These are phyloP conservation scores for Drosophila pachea DNA, from an alignment of 1,140 invertebrate species.

Conservation along the genomic window DNA sequence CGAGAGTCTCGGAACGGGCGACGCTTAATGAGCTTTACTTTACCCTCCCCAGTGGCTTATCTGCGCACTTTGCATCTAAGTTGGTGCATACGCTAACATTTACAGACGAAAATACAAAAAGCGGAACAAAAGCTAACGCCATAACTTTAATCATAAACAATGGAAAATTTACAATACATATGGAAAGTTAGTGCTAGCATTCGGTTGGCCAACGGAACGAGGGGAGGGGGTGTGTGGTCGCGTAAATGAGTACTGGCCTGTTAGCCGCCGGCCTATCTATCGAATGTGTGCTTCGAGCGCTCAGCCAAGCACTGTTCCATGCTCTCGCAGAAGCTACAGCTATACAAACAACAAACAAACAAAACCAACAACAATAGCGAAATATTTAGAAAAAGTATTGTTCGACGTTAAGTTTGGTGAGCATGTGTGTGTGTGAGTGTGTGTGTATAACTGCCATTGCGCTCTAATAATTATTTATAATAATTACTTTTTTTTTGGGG, in stretches of 20 bases:
- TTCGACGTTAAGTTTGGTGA: constrained; percentile 46
- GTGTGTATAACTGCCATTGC: constrained; percentile 64
- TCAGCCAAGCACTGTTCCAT: constrained; percentile 13
- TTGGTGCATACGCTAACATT: constrained; percentile 26
- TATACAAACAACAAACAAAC: constrained; percentile 20
- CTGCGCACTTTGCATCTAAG: constrained; percentile 43
- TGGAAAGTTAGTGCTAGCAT: constrained; percentile 49
- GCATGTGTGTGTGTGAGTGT: constrained; percentile 9
- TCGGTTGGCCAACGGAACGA: constrained; percentile 4
- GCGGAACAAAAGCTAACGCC: constrained; percentile 37
- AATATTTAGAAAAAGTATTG: constrained; percentile 42
- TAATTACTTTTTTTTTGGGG: constrained; percentile 67
- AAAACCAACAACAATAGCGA: constrained; percentile 22
- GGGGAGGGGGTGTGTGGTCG: constrained; percentile 8
- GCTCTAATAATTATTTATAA: constrained; percentile 77
- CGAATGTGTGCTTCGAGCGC: constrained; percentile 44
- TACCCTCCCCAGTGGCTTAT: constrained; percentile 26
- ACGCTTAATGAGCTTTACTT: constrained; percentile 31
- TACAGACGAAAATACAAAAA: constrained; percentile 17
- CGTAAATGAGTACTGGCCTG: background rate
- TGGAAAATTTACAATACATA: constrained; percentile 67
- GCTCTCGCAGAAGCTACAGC: constrained; percentile 24
- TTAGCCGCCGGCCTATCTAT: constrained; percentile 21
- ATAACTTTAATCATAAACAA: constrained; percentile 67
- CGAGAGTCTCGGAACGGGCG: background rate